A percentile compares a stretch with the other conserved stretches of the same genome.
phyloP scores from a whole-genome alignment of 2,113 vertebrate species.

The Chamaea fasciata region DNA sequence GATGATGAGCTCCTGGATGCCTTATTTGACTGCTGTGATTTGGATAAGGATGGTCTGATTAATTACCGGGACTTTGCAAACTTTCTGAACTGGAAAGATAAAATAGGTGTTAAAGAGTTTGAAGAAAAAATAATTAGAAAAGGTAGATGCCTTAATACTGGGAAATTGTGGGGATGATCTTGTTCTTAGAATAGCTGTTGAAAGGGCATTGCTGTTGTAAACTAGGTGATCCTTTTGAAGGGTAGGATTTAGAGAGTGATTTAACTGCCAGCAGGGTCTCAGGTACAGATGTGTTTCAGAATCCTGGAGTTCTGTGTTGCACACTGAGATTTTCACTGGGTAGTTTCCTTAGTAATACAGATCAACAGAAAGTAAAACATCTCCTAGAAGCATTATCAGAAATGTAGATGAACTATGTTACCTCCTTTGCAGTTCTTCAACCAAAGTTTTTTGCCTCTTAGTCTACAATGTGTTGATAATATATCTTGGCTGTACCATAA shows the following conservation, averaged over 20 bases:
- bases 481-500: not conserved
- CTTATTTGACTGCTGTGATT: slow-evolving; percentile 84
- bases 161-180: not conserved
- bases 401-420: not conserved
- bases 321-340: not conserved
- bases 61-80: slow-evolving; percentile 83
- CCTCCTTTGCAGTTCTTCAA: not conserved
- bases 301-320: not conserved
- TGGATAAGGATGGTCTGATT: slow-evolving; percentile 79
- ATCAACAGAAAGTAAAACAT: not conserved
- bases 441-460: not conserved
- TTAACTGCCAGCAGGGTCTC: not conserved
- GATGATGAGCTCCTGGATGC: slow-evolving; percentile 72
- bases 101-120: slow-evolving; percentile 63
- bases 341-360: not conserved
- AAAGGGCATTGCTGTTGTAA: not conserved
- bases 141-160: slow-evolving; percentile 64
- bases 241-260: not conserved
- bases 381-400: not conserved
- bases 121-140: slow-evolving; percentile 73
- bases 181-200: not conserved
- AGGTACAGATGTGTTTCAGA: not conserved
- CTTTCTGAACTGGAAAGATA: slow-evolving; percentile 91
- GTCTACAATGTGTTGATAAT: not conserved
- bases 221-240: not conserved